Conservation (phyloP, 2,797 vertebrate species). For the Etheostoma perlongum region DNA sequence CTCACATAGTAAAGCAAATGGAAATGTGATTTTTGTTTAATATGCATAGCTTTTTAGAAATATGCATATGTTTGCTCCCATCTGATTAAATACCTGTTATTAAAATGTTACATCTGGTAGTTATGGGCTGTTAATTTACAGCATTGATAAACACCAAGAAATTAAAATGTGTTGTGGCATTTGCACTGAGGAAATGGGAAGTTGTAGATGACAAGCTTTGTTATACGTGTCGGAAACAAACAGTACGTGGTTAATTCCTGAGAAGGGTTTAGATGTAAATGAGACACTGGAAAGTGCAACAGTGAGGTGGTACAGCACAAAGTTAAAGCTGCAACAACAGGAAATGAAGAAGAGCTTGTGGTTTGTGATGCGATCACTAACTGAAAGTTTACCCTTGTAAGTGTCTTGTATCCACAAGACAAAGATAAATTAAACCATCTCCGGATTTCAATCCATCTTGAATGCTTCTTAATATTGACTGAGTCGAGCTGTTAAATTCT, state of each 20-base stretch:
- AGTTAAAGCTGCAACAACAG: not conserved
- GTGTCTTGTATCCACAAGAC: not conserved
- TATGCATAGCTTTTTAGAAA: not conserved
- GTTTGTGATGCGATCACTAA: not conserved
- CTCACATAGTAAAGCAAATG: not conserved
- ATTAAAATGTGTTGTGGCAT: not conserved
- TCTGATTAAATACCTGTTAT: not conserved
- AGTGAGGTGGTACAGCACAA: not conserved
- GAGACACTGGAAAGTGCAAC: not conserved
- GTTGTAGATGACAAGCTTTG: not conserved
- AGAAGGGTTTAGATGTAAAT: not conserved
- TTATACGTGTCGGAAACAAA: not conserved
- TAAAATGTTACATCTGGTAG: not conserved
- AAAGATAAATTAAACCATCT: not conserved
- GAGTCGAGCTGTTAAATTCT: not conserved
- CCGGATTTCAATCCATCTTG: not conserved
- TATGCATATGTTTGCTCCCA: not conserved
- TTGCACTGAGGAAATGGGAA: not conserved
- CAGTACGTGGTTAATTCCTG: not conserved
- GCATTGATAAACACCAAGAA: too few species aligned
- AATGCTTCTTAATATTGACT: not conserved
- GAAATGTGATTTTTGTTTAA: not conserved
- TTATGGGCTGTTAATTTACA: not conserved
- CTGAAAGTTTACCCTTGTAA: not conserved
- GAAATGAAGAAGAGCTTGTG: not conserved